These are phyloP conservation scores for Pangasianodon gigas DNA, from an alignment of 2,113 vertebrate genomes.

Conservation along the genomic window DNA sequence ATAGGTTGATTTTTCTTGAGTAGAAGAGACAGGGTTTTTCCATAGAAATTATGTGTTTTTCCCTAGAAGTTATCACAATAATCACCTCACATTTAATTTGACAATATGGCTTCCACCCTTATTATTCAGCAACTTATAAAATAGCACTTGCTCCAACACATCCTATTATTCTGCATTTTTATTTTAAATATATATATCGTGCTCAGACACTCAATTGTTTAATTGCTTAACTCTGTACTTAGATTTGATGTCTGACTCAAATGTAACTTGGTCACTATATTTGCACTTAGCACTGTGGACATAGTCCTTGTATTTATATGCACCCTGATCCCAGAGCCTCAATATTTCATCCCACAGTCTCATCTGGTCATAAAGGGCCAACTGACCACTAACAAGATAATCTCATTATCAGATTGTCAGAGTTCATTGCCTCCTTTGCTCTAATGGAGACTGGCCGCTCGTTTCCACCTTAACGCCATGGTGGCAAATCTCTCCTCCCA, in stretches of 20 bases:
- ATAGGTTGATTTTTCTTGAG: neutral
- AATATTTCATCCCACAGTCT: neutral
- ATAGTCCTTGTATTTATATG: neutral
- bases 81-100: neutral
- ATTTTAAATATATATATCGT: neutral
- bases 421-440: conserved; percentile 28
- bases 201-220: neutral
- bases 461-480: neutral
- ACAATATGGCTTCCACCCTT: neutral
- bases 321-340: neutral
- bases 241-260: neutral
- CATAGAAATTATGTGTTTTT: neutral
- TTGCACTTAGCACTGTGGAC: neutral
- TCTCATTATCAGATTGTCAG: conserved; percentile 55
- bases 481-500: conserved; percentile 24
- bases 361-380: conserved; percentile 32
- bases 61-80: neutral
- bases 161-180: neutral
- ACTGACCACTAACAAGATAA: conserved; percentile 65
- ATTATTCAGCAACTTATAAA: neutral
- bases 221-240: neutral
- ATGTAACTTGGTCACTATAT: neutral
- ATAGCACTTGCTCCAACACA: neutral
- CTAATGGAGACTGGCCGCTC: conserved; percentile 15
- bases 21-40: too few relatives aligned